Percentiles rank a stretch among this genome's conserved stretches.
These are phyloP conservation scores for Caerostris darwini DNA, from an alignment of 1,140 invertebrate genomes.

Conservation along the genomic window DNA sequence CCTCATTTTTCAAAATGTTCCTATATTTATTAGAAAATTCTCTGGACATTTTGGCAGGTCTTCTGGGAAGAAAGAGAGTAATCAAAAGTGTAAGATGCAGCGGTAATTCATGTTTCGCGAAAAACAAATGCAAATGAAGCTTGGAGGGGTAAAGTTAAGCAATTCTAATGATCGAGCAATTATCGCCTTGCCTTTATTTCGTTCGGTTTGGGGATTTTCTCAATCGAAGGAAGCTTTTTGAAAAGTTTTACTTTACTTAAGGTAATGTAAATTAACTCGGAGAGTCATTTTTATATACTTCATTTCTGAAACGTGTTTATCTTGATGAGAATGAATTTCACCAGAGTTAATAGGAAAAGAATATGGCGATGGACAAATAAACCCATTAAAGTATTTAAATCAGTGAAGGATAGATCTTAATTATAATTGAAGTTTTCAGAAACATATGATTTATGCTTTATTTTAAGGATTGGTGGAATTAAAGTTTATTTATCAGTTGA, in stretches of 20 bases:
- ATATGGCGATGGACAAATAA: too few species aligned
- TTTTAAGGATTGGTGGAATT: too few species aligned
- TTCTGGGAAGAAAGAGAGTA: slow-evolving; percentile 1
- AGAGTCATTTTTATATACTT: not conserved
- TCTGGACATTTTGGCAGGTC: slow-evolving; percentile 56
- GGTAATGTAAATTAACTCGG: not conserved
- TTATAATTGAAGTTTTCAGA: too few species aligned
- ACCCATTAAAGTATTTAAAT: too few species aligned
- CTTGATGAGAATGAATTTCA: not conserved
- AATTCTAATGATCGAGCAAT: slow-evolving; percentile 53
- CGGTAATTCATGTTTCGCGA: slow-evolving; percentile 39
- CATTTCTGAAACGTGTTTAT: not conserved
- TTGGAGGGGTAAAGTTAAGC: not conserved
- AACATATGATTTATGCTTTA: too few species aligned
- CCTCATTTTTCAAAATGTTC: slow-evolving; percentile 55
- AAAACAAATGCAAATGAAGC: slow-evolving; percentile 48
- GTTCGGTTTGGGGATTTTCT: not conserved
- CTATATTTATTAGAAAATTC: slow-evolving; percentile 59
- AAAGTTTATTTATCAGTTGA: too few species aligned
- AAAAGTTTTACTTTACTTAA: not conserved
- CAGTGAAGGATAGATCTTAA: too few species aligned
- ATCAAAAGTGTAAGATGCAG: slow-evolving; percentile 35
- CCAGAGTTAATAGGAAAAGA: not conserved
- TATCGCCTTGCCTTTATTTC: slow-evolving; percentile 30
- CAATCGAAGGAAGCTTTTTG: not conserved